phyloP scores from a whole-genome alignment of 2,113 vertebrate species.

The Cryptoleucopteryx plumbea region DNA sequence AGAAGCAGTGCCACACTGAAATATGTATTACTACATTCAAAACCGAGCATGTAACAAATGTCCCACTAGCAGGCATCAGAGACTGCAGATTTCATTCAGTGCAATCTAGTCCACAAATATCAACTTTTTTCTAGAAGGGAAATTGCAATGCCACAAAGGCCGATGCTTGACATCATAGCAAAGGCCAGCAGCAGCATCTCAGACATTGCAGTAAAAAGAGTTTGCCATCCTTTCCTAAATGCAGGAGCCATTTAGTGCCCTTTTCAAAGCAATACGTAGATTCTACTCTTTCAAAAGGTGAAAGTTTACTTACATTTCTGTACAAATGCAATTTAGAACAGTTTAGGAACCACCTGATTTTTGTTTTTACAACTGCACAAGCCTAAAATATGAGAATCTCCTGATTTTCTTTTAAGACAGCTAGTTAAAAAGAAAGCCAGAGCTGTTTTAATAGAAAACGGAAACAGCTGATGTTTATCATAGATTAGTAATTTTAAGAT shows the following conservation, averaged over 20 bases:
- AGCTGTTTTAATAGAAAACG: background rate
- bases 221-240: conserved; percentile 20
- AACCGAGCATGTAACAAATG: conserved; percentile 55
- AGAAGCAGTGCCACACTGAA: conserved; percentile 54
- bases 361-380: background rate
- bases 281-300: conserved; percentile 39
- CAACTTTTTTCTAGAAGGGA: conserved; percentile 30
- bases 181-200: conserved; percentile 53
- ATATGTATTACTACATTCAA: conserved; percentile 51
- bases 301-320: conserved; percentile 21
- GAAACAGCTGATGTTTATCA: background rate
- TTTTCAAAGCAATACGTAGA: conserved; percentile 49
- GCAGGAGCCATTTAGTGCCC: conserved; percentile 24
- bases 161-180: conserved; percentile 32
- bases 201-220: background rate
- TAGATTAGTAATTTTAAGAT: background rate
- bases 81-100: conserved; percentile 48
- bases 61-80: conserved; percentile 63
- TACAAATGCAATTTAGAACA: conserved; percentile 22
- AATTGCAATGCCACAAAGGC: conserved; percentile 27
- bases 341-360: background rate
- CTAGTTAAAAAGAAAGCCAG: background rate
- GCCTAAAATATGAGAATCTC: background rate
- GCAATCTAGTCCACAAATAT: conserved; percentile 26
- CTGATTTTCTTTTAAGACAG: background rate